Percentiles rank a stretch among this genome's conserved stretches.
Evolutionary conservation across 2,888 invertebrate genomes (phyloP).

Genomic region (Chrysina gloriosa): DNA sequence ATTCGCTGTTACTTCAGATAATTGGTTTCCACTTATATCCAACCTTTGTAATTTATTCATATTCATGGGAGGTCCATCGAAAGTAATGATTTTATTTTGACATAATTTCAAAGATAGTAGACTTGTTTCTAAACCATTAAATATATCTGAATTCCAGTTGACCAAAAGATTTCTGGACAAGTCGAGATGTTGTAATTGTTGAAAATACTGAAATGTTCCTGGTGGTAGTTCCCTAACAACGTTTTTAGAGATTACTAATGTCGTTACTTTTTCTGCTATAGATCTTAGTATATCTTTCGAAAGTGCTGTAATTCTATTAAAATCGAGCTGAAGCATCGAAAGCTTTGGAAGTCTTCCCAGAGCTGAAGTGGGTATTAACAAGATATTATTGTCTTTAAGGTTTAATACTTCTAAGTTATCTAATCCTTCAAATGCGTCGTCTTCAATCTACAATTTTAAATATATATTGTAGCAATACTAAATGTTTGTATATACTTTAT

Average conservation of each 20-base stretch:
- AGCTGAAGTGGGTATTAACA: constrained; percentile 86
- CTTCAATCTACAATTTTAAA: constrained; percentile 77
- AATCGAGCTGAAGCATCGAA: constrained; percentile 81
- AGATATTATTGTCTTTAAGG: constrained; percentile 88
- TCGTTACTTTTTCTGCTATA: constrained; percentile 76
- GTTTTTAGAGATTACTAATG: constrained; percentile 82
- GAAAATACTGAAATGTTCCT: constrained; percentile 83
- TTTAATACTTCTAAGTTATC: constrained; percentile 80
- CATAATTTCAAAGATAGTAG: constrained; percentile 78
- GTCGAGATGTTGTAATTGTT: constrained; percentile 77
- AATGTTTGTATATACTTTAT: background rate
- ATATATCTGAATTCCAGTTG: constrained; percentile 78
- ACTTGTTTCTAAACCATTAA: constrained; percentile 80
- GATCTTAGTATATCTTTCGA: constrained; percentile 82
- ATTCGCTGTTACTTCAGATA: constrained; percentile 77
- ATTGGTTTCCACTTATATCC: constrained; percentile 83
- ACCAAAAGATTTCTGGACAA: constrained; percentile 84
- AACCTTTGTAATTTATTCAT: constrained; percentile 75
- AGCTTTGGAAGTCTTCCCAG: constrained; percentile 82
- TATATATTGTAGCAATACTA: constrained; percentile 16
- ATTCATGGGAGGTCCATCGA: constrained; percentile 74
- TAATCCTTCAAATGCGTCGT: constrained; percentile 87
- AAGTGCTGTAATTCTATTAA: constrained; percentile 87
- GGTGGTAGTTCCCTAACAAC: constrained; percentile 87
- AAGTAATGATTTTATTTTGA: constrained; percentile 77